phyloP scores from a whole-genome alignment of 2,888 invertebrate genomes.

The Nemapogon koenigi region DNA sequence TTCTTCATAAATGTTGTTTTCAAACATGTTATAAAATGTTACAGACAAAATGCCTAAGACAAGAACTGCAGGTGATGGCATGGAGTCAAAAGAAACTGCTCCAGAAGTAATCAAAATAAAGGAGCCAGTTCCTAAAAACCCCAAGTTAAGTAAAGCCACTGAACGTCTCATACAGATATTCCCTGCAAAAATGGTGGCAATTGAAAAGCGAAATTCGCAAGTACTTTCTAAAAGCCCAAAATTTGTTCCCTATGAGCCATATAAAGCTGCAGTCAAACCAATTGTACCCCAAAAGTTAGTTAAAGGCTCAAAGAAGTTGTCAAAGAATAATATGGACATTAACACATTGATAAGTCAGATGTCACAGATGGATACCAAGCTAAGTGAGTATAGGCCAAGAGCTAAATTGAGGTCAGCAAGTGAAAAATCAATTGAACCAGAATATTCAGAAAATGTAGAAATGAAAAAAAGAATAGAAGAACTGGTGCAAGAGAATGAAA shows the following conservation, averaged over 20 bases:
- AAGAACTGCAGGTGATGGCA: constrained; percentile 79
- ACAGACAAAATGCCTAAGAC: constrained; percentile 47
- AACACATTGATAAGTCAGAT: constrained; percentile 74
- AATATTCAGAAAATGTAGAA: constrained; percentile 46
- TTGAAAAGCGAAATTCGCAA: constrained; percentile 59
- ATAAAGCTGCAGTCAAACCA: constrained; percentile 83
- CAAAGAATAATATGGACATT: constrained; percentile 69
- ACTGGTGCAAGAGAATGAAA: constrained; percentile 71
- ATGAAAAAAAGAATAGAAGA: constrained; percentile 68
- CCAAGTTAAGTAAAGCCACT: constrained; percentile 27
- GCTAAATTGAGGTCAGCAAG: constrained; percentile 37
- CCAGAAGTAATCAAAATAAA: constrained; percentile 26
- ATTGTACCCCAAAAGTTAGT: constrained; percentile 65
- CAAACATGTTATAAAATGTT: constrained; percentile 11
- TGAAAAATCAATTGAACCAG: constrained; percentile 30
- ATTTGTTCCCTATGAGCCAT: constrained; percentile 89
- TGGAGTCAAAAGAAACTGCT: constrained; percentile 66
- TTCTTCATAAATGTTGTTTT: too few relatives aligned
- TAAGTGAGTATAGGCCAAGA: constrained; percentile 64
- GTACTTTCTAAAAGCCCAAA: constrained; percentile 73
- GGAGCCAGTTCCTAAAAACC: constrained; percentile 17
- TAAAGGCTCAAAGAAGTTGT: constrained; percentile 38
- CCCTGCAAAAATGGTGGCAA: constrained; percentile 67
- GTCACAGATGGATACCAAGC: constrained; percentile 71
- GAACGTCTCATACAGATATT: constrained; percentile 45